Evolutionary conservation across 1,140 invertebrate genomes (phyloP).

Genomic region (Drosophila tristis): DNA sequence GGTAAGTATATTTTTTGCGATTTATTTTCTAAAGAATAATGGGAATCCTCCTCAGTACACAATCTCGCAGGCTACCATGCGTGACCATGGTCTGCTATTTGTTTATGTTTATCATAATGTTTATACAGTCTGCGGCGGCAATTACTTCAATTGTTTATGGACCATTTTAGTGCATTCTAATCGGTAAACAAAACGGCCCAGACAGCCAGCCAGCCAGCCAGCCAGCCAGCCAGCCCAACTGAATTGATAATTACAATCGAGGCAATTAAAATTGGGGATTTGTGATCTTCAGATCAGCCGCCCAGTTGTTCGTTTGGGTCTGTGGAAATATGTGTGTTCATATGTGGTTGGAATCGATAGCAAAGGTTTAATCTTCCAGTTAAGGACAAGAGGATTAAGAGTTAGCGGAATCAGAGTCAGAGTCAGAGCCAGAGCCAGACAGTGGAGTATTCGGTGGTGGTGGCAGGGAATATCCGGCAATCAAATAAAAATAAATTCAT

Average conservation of each 20-base stretch:
- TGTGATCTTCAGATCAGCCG: slow-evolving; percentile 1
- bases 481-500: slow-evolving; percentile 12
- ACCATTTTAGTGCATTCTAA: slow-evolving; percentile 30
- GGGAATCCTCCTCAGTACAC: neutral
- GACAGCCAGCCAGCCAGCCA: neutral
- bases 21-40: neutral
- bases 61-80: neutral
- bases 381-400: no score
- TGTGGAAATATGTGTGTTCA: no score
- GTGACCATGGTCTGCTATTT: slow-evolving; percentile 4
- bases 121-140: slow-evolving; percentile 31
- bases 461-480: no score
- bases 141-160: slow-evolving; percentile 36
- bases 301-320: no score
- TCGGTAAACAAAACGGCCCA: slow-evolving; percentile 11
- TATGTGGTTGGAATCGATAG: no score
- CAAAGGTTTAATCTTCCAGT: no score
- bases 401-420: no score
- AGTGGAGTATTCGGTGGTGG: no score
- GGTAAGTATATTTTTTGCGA: slow-evolving; percentile 39
- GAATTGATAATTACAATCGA: neutral
- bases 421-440: no score
- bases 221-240: neutral
- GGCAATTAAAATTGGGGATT: slow-evolving; percentile 2
- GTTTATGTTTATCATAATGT: slow-evolving; percentile 34